Percentiles rank a stretch among this genome's conserved stretches.
Evolutionary conservation across 2,113 vertebrate genomes (phyloP).

Genomic region (Chauna torquata): DNA sequence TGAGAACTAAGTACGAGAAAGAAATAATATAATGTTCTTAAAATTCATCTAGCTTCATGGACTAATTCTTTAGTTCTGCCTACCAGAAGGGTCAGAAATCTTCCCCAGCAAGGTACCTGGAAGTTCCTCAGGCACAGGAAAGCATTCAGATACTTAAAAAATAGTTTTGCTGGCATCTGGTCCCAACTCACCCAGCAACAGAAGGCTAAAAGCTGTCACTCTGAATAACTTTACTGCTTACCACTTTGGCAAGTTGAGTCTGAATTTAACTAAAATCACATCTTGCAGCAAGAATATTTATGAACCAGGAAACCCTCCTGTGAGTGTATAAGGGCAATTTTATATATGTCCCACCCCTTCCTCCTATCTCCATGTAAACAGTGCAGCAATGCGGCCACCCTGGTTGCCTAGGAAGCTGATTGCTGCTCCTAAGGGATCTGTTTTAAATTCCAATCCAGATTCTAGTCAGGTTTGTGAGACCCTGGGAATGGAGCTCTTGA

Average conservation of each 20-base stretch:
- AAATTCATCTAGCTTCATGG: not conserved
- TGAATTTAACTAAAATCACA: constrained; percentile 48
- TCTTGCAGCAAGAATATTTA: constrained; percentile 45
- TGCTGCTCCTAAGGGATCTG: constrained; percentile 52
- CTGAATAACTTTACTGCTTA: constrained; percentile 17
- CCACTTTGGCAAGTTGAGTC: not conserved
- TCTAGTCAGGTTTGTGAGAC: constrained; percentile 41
- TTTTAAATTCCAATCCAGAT: constrained; percentile 58
- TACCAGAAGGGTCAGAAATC: not conserved
- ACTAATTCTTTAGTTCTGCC: not conserved
- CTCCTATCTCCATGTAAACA: constrained; percentile 30
- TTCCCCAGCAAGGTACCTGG: not conserved
- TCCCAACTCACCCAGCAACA: not conserved
- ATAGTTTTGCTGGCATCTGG: not conserved
- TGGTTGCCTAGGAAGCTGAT: constrained; percentile 67
- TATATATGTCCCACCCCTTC: not conserved
- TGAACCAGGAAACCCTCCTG: constrained; percentile 41
- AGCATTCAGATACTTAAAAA: not conserved
- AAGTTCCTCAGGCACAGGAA: not conserved
- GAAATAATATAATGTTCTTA: not conserved
- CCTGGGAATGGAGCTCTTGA: constrained; percentile 43
- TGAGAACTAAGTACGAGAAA: not conserved
- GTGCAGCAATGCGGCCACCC: not conserved
- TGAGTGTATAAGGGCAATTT: not conserved
- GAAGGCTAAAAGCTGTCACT: constrained; percentile 44